A percentile compares a stretch with the other conserved stretches of the same genome.
These are phyloP conservation scores for Drosophila paranaensis DNA, from an alignment of 2,888 invertebrate genomes.

Conservation along the genomic window DNA sequence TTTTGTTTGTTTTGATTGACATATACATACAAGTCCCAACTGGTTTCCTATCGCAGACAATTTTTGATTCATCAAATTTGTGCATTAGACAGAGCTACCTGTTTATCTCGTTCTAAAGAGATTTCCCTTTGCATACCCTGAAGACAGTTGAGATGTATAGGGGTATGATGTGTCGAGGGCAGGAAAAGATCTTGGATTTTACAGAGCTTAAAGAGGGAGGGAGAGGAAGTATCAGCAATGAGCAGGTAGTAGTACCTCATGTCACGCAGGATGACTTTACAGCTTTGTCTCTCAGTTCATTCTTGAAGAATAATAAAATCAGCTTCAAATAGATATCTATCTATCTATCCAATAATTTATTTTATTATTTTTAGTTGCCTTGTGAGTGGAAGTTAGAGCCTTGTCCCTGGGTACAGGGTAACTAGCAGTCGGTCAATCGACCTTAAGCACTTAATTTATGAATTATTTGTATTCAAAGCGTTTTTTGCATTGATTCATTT, in stretches of 20 bases:
- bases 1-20: not conserved
- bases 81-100: slow-evolving; percentile 24
- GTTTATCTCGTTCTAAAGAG: slow-evolving; percentile 25
- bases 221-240: not conserved
- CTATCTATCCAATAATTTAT: too few species aligned
- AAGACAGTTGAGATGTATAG: not conserved
- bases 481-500: slow-evolving; percentile 9
- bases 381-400: not conserved
- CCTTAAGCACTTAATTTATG: not conserved
- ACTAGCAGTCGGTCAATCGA: not conserved
- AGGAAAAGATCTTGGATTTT: not conserved
- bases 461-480: not conserved
- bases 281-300: not conserved
- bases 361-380: too few species aligned
- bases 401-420: slow-evolving; percentile 13
- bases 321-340: not conserved
- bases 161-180: not conserved
- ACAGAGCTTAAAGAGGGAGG: too few species aligned
- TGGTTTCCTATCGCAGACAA: slow-evolving; percentile 16
- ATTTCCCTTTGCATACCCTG: slow-evolving; percentile 22
- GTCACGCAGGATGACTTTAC: too few species aligned
- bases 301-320: not conserved
- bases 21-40: slow-evolving; percentile 4
- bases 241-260: not conserved
- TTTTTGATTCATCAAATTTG: slow-evolving; percentile 6